Evolutionary conservation across 1,140 invertebrate species (phyloP), one percentile per base, ranked within the genome.

Genomic region (Caerostris darwini): DNA sequence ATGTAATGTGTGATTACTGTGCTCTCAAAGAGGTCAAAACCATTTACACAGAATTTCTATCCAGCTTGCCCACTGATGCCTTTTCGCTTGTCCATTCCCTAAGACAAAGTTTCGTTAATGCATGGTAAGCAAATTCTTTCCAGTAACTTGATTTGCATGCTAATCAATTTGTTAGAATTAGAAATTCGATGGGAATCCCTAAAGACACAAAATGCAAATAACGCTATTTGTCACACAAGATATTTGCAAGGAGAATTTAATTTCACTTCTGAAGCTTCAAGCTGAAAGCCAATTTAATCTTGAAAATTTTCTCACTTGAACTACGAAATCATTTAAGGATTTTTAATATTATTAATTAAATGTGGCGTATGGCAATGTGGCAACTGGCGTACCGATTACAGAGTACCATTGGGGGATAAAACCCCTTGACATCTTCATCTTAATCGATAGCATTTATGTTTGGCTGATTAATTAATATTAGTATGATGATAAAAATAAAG

Each of bases 111-210:
- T n/a, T 77, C 71, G 53, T 77, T 77, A 77, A 77, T 50, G 50
- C 5, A 77, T 77, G 34, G 34, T 77, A 77, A 77, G 50, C 71
- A 77, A 77, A 77, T 77, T 77, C 71, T 77, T 10, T 14, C 34
- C 10, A 50, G 34, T 77, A 10, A 34, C 34, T 77, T 50, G 34
- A 77, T 77, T 34, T 77, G 19, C 34, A 77, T 77, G 19, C 14
- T 77, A 77, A 77, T 77, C 71, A 77, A 34, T 14, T 77, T 50
- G 71, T 77, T 77, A 77, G 34, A 12, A 34, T 34, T 34, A 50
- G 53, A 77, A 71, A 77, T 67, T 10, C 61, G 17, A n/a, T 6
- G 10, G 17, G n/a, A 77, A 50, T 50, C 71, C 71, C 71, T 10
- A 53, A 34, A 77, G 71, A 77, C 71, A 50, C 71, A 10, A 50